Evolutionary conservation across 2,888 invertebrate species (phyloP), one percentile per base, ranked within the genome.

Genomic region (Machimus atricapillus): DNA sequence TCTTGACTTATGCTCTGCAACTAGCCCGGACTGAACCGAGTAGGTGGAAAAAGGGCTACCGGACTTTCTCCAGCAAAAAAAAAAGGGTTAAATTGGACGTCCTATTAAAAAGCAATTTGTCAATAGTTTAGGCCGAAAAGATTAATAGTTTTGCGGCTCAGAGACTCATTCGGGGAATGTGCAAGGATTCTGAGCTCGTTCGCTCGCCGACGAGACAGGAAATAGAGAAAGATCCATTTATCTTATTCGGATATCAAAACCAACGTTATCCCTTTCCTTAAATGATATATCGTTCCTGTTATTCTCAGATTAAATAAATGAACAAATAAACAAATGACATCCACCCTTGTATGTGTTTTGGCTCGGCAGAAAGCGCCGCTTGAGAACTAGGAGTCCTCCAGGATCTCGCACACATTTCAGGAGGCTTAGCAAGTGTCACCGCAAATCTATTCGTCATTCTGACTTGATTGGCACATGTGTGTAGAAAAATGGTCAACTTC

Each of bases 271-370:
- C 86, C 86, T 86, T 78, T 86, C 40, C 77, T 86, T 66, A 58
- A 79, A 86, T 86, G 86, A 86, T 86, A 78, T 86, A 86, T 86
- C 78, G 86, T 86, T 86, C 43, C 27, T 78, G 66, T 79, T 86
- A 27, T 86, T 43, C 66, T 79, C 77, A 86, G 78, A 86, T 86
- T 78, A 86, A 86, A 66, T 66, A 86, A 86, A 86, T 86, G 79
- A 79, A 86, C 66, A 86, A 86, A 86, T 86, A 58, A 79, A 86
- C 66, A 78, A 86, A 86, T 86, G 86, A 86, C 86, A 79, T 86
- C 78, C 58, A 82, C 82, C 82, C 82, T 82, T 82, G 40, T 37
- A 37, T 82, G 34, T 19, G 66, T 56, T 34, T 34, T 37, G 3
- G 37, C n/a, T 19, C n/a, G 37, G 37, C 58, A 58, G n/a, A 58